Conservation (phyloP, 2,113 vertebrate species). For the Pycnonotus jocosus region DNA sequence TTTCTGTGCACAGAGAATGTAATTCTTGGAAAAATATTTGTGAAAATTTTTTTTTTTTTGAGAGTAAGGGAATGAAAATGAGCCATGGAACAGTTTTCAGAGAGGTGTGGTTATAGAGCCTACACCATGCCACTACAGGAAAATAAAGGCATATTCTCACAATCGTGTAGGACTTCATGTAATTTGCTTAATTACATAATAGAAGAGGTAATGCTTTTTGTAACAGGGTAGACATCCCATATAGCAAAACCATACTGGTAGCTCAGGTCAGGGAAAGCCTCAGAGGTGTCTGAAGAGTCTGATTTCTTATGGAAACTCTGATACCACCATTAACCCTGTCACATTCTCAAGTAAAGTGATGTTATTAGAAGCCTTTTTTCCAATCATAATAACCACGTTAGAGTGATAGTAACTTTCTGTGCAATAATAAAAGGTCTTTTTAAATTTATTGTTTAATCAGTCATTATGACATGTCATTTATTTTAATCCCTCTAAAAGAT, state of each 20-base stretch:
- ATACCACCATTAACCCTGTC: background rate
- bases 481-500: constrained; percentile 5
- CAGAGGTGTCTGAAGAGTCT: background rate
- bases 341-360: background rate
- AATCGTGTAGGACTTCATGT: background rate
- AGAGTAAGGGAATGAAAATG: background rate
- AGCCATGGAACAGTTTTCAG: background rate
- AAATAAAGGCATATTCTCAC: background rate
- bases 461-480: background rate
- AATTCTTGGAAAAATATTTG: background rate
- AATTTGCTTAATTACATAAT: background rate
- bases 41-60: background rate
- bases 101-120: background rate
- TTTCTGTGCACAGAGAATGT: background rate
- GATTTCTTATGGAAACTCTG: background rate
- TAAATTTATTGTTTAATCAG: background rate
- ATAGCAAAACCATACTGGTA: background rate
- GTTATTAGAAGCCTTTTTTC: background rate
- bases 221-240: background rate
- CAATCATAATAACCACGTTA: background rate
- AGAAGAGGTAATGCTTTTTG: background rate
- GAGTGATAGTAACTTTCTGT: background rate
- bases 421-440: background rate
- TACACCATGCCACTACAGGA: background rate
- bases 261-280: background rate